Evolutionary conservation across 2,888 invertebrate species (phyloP).

Genomic region (Argyresthia albistria): DNA sequence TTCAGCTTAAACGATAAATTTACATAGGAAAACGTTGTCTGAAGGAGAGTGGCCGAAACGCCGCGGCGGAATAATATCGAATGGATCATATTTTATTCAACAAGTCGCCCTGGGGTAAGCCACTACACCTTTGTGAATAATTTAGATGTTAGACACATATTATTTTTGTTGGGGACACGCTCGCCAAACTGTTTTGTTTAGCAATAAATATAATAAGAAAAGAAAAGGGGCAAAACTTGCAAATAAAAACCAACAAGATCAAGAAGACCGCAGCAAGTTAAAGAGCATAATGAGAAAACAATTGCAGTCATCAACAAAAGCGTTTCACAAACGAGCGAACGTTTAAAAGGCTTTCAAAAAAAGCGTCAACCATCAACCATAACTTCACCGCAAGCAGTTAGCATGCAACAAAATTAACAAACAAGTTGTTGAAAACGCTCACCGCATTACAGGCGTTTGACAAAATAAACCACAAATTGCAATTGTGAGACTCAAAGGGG

Average conservation of each 20-base stretch:
- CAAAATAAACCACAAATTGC: slow-evolving; percentile 65
- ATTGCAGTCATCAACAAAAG: not conserved
- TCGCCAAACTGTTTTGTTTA: slow-evolving; percentile 14
- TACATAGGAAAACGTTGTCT: slow-evolving; percentile 17
- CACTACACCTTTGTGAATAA: slow-evolving; percentile 63
- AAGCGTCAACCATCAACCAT: slow-evolving; percentile 18
- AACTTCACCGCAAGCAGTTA: slow-evolving; percentile 28
- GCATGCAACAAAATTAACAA: slow-evolving; percentile 37
- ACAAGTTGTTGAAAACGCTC: slow-evolving; percentile 26
- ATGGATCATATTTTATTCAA: slow-evolving; percentile 63
- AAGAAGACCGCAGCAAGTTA: not conserved
- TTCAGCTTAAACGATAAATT: slow-evolving; percentile 12
- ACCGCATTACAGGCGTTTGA: slow-evolving; percentile 37
- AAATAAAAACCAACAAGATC: not conserved
- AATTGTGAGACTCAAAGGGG: slow-evolving; percentile 64
- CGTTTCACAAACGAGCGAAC: not conserved
- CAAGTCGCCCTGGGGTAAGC: slow-evolving; percentile 35
- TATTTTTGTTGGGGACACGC: slow-evolving; percentile 55
- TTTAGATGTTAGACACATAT: slow-evolving; percentile 53
- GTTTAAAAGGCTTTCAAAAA: not conserved
- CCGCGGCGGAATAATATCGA: slow-evolving; percentile 46
- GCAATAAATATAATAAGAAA: slow-evolving; percentile 3
- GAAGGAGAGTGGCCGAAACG: slow-evolving; percentile 30
- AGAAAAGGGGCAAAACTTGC: not conserved
- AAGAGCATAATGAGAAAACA: not conserved